Conservation (phyloP, 23 tunicate species). For the Ascidia mentula region DNA sequence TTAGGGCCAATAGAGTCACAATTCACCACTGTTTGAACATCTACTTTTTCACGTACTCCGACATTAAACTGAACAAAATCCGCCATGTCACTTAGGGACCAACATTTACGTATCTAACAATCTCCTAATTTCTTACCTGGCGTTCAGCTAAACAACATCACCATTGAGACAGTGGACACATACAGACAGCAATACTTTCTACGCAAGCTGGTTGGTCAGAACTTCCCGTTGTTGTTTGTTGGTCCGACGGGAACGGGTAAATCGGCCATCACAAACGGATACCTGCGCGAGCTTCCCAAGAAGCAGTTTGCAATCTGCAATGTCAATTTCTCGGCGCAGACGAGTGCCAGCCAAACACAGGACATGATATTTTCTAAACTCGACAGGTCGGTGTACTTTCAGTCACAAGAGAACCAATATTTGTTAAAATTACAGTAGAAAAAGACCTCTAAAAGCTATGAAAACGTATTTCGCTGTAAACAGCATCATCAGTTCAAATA, state of each 20-base stretch:
- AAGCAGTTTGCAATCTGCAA: constrained; percentile 53
- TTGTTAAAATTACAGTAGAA: no score
- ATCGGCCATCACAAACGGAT: constrained; percentile 76
- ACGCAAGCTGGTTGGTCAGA: constrained; percentile 37
- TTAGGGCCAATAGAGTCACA: no score
- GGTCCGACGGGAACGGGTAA: constrained; percentile 94
- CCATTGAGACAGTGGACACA: constrained; percentile 86
- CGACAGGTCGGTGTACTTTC: constrained; percentile 55
- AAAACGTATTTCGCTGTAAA: no score
- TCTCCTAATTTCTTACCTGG: no score
- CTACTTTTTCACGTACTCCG: no score
- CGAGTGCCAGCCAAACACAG: constrained; percentile 83
- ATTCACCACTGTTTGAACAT: no score
- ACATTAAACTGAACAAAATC: no score
- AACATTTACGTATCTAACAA: no score
- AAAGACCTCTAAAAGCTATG: no score
- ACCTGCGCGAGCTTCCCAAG: constrained; percentile 63
- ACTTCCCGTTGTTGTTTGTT: constrained; percentile 58
- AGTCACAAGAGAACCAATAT: no score
- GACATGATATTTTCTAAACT: constrained; percentile 86
- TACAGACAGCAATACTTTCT: constrained; percentile 74
- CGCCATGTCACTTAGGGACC: no score
- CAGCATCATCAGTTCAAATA: no score
- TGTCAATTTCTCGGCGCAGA: constrained; percentile 86
- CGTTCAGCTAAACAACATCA: constrained; percentile 78